Conservation (phyloP, 1,140 invertebrate species). For the Cepaea nemoralis region DNA sequence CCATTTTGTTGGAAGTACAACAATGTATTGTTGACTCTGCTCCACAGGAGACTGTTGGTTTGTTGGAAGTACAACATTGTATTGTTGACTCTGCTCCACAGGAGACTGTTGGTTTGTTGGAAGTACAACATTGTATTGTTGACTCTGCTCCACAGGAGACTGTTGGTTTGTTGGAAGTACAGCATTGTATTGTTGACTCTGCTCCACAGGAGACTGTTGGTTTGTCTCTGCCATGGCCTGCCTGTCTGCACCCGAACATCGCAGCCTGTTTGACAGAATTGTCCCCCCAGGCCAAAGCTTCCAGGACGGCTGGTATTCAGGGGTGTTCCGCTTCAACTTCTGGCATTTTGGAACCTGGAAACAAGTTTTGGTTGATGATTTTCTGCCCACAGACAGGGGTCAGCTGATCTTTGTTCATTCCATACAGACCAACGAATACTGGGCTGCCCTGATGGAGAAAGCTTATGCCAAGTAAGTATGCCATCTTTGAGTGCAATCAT, state of each 20-base stretch:
- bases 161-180: no score
- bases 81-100: no score
- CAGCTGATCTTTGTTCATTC: slow-evolving; percentile 80
- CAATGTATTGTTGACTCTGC: no score
- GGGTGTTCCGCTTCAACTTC: slow-evolving; percentile 79
- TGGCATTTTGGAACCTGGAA: slow-evolving; percentile 85
- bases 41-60: no score
- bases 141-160: no score
- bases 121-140: no score
- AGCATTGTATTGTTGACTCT: no score
- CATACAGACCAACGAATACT: slow-evolving; percentile 81
- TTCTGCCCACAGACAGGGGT: slow-evolving; percentile 78
- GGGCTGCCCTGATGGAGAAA: slow-evolving; percentile 85
- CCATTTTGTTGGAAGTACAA: no score
- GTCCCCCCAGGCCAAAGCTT: slow-evolving; percentile 81
- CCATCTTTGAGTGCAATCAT: no score
- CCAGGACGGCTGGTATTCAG: slow-evolving; percentile 71
- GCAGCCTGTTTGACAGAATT: slow-evolving; percentile 78
- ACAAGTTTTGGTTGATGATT: slow-evolving; percentile 84
- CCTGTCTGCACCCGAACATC: slow-evolving; percentile 76
- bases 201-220: slow-evolving; percentile 76
- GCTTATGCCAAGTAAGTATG: slow-evolving; percentile 84
- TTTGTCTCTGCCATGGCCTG: slow-evolving; percentile 80
- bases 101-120: no score
- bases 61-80: no score